A percentile compares a stretch with the other conserved stretches of the same genome.
Conservation (phyloP, 2,113 vertebrate genomes). For the Tetrax tetrax region DNA sequence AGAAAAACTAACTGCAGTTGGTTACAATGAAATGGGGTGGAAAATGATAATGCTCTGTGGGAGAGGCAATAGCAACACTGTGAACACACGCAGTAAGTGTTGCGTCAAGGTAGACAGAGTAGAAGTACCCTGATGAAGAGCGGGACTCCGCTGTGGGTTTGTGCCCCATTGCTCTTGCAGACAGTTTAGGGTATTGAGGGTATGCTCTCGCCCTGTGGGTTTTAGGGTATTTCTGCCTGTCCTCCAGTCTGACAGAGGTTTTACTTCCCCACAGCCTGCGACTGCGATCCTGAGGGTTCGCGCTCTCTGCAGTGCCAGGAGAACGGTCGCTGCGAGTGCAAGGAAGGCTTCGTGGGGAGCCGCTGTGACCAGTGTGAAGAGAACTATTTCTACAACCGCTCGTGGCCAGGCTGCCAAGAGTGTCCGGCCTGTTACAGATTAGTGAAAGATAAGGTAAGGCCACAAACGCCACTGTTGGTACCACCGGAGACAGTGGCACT, state of each 20-base stretch:
- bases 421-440: slow-evolving; percentile 94
- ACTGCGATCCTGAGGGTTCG: slow-evolving; percentile 92
- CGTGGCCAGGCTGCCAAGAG: slow-evolving; percentile 91
- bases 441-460: slow-evolving; percentile 91
- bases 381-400: slow-evolving; percentile 97
- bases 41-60: not conserved
- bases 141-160: not conserved
- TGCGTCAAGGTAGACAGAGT: too few species aligned
- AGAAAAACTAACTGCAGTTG: not conserved
- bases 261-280: slow-evolving; percentile 82
- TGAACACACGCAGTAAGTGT: not conserved
- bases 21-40: not conserved
- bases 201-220: not conserved
- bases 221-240: not conserved
- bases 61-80: not conserved
- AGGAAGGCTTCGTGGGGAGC: slow-evolving; percentile 89
- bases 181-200: not conserved
- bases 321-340: slow-evolving; percentile 87
- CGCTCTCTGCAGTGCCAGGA: slow-evolving; percentile 86
- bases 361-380: slow-evolving; percentile 97
- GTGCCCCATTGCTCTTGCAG: not conserved
- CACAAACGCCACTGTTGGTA: not conserved
- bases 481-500: fast-evolving
- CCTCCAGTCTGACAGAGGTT: not conserved
- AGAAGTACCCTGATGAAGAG: fast-evolving